Percentiles rank a stretch among this genome's conserved stretches.
phyloP scores from a whole-genome alignment of 2,113 vertebrate genomes.

The Chionomys nivalis region DNA sequence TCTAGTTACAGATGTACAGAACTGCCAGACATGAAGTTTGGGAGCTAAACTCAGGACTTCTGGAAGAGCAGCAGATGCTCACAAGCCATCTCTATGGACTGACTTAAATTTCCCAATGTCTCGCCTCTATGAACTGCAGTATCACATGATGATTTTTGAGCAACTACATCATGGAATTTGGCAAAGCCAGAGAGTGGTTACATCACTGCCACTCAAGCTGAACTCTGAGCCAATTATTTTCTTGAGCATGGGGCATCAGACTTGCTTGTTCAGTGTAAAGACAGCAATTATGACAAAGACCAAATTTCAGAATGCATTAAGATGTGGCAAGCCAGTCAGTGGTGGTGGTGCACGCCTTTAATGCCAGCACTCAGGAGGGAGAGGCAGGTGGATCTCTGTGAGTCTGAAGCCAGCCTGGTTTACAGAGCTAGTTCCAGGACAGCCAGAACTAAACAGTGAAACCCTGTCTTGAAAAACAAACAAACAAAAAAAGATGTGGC shows the following conservation, averaged over 20 bases:
- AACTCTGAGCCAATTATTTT: background rate
- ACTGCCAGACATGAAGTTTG: background rate
- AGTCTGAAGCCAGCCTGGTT: too few species aligned
- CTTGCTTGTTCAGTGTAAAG: background rate
- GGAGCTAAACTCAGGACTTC: background rate
- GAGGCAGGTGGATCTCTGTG: too few species aligned
- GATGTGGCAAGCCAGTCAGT: background rate
- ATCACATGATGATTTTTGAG: background rate
- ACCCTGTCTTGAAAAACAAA: too few species aligned
- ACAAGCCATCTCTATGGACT: background rate
- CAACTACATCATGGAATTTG: background rate
- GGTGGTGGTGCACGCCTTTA: too few species aligned
- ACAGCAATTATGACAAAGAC: background rate
- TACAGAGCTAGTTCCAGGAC: too few species aligned
- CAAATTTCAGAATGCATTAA: background rate
- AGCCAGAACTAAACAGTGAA: too few species aligned
- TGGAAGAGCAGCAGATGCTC: background rate
- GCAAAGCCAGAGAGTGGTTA: background rate
- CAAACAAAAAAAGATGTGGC: too few species aligned
- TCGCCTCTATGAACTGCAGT: background rate
- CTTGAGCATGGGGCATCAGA: background rate
- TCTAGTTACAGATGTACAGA: background rate
- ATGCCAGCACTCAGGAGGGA: too few species aligned
- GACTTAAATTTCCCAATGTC: background rate
- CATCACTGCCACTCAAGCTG: background rate